These are phyloP conservation scores for Digitonthophagus gazella DNA, from an alignment of 2,888 invertebrate species.

Conservation along the genomic window DNA sequence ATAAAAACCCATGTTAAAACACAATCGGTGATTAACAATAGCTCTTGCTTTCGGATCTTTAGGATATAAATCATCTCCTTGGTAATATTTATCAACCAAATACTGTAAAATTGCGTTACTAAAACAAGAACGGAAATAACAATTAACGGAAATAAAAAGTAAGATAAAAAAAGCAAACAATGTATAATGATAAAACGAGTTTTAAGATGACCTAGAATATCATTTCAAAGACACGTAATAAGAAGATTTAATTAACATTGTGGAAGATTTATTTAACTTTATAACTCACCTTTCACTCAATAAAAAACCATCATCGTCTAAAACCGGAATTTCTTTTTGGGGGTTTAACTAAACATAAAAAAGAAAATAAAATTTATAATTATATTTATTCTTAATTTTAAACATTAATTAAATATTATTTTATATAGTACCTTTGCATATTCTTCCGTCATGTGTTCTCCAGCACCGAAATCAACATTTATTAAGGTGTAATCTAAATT, in stretches of 20 bases:
- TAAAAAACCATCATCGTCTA: constrained; percentile 76
- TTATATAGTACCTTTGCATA: constrained; percentile 60
- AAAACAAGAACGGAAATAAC: constrained; percentile 36
- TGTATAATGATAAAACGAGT: background rate
- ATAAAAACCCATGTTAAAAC: constrained; percentile 75
- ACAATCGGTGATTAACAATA: constrained; percentile 73
- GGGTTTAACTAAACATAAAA: constrained; percentile 66
- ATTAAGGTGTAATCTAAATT: constrained; percentile 64
- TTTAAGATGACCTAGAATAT: background rate
- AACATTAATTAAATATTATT: background rate
- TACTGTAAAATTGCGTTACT: constrained; percentile 67
- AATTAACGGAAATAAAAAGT: background rate
- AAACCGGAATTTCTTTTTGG: constrained; percentile 74
- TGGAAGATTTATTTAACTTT: no score
- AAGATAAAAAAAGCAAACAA: background rate
- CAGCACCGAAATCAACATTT: constrained; percentile 66
- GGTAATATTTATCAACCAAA: constrained; percentile 72
- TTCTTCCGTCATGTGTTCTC: constrained; percentile 72
- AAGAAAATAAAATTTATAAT: constrained; percentile 1
- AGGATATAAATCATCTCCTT: constrained; percentile 67
- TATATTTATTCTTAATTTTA: background rate
- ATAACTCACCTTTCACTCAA: constrained; percentile 72
- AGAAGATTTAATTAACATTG: background rate
- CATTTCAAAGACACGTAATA: background rate
- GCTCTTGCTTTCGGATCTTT: constrained; percentile 68